Conservation (phyloP, 2,797 vertebrate genomes). For the Enteromius radiatus region DNA sequence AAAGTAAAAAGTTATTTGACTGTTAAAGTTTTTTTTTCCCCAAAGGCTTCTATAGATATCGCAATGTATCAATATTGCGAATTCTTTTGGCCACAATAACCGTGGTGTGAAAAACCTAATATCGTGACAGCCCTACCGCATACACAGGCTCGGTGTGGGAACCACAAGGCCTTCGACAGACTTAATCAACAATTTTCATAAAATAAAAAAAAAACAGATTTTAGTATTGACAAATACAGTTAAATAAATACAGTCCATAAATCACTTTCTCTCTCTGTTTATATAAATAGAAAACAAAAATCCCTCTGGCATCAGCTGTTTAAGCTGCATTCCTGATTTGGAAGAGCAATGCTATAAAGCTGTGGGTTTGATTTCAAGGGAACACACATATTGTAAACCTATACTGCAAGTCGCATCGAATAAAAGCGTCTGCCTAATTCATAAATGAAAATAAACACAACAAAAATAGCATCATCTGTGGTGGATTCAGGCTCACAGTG, state of each 20-base stretch:
- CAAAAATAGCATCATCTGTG: constrained; percentile 5
- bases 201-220: too few species aligned
- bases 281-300: neutral
- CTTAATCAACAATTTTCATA: neutral
- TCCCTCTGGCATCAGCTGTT: constrained; percentile 3
- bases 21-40: too few species aligned
- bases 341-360: neutral
- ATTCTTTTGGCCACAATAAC: too few species aligned
- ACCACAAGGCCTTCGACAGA: neutral
- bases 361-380: neutral
- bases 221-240: neutral
- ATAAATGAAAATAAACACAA: constrained; percentile 6
- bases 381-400: neutral
- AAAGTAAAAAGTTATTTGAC: too few species aligned
- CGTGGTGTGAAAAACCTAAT: too few species aligned
- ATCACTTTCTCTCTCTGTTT: neutral
- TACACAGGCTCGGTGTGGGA: neutral
- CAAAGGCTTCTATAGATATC: too few species aligned
- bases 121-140: too few species aligned
- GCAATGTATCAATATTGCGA: too few species aligned
- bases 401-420: neutral
- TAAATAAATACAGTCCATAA: too few species aligned
- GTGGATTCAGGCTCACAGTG: too few species aligned
- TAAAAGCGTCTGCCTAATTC: neutral
- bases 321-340: neutral